Conservation (phyloP, 2,113 vertebrate genomes). For the Pseudolaguvia tuberculata region DNA sequence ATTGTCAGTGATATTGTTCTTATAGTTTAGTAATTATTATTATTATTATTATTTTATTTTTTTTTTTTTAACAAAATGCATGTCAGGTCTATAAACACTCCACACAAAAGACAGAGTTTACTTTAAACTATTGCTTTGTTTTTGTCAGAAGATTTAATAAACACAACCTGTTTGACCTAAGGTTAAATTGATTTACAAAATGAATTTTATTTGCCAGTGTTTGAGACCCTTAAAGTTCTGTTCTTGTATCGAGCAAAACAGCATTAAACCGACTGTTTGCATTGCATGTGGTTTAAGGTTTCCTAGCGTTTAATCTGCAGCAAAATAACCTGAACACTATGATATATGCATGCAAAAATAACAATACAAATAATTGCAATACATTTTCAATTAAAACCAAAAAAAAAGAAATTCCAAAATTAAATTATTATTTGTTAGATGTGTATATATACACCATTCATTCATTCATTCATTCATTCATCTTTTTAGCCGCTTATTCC, state of each 20-base stretch:
- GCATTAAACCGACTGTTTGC: conserved; percentile 6
- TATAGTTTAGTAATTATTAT: too few species aligned
- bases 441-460: too few species aligned
- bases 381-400: too few species aligned
- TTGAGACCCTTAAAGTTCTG: conserved; percentile 54
- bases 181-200: conserved; percentile 37
- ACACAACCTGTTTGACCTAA: conserved; percentile 23
- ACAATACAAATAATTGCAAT: too few species aligned
- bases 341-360: conserved; percentile 26
- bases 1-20: too few species aligned
- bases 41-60: too few species aligned
- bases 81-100: neutral
- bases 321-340: neutral
- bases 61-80: neutral
- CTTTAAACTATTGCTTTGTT: too few species aligned
- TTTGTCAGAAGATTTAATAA: conserved; percentile 43
- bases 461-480: too few species aligned
- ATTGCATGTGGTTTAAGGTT: conserved; percentile 28
- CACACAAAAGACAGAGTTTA: too few species aligned
- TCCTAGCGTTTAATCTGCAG: conserved; percentile 8
- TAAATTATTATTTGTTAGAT: too few species aligned
- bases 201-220: conserved; percentile 26
- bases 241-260: conserved; percentile 18
- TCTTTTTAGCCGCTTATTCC: too few species aligned
- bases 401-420: too few species aligned